phyloP scores from a whole-genome alignment of 2,113 vertebrate species.

The Paradoxurus hermaphroditus region DNA sequence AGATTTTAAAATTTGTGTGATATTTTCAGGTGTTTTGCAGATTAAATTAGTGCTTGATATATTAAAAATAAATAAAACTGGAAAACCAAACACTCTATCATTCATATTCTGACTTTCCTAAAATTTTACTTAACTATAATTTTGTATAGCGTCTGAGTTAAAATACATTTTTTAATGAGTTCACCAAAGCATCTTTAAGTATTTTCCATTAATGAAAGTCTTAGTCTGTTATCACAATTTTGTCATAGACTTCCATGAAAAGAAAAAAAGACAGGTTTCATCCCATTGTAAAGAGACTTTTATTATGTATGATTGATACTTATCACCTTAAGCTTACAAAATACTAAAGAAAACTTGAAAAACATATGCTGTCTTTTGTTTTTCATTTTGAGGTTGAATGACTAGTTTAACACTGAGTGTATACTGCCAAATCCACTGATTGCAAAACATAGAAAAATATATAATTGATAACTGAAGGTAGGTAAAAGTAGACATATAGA shows the following conservation, averaged over 20 bases:
- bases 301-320: not conserved
- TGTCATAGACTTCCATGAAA: not conserved
- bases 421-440: not conserved
- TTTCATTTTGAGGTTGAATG: not conserved
- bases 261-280: not conserved
- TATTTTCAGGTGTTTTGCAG: not conserved
- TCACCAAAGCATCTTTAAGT: not conserved
- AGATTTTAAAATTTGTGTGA: not conserved
- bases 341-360: not conserved
- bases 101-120: not conserved
- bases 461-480: not conserved
- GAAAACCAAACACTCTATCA: not conserved
- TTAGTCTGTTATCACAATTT: not conserved
- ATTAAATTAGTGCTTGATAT: not conserved
- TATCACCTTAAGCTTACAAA: not conserved
- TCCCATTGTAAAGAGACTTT: not conserved
- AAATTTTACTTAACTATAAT: not conserved
- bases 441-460: not conserved
- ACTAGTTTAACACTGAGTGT: not conserved
- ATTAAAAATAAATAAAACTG: not conserved
- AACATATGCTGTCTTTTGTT: not conserved
- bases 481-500: not conserved
- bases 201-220: not conserved
- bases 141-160: not conserved
- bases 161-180: not conserved